Conservation (phyloP, 2,797 vertebrate species). For the Heterohyrax brucei region DNA sequence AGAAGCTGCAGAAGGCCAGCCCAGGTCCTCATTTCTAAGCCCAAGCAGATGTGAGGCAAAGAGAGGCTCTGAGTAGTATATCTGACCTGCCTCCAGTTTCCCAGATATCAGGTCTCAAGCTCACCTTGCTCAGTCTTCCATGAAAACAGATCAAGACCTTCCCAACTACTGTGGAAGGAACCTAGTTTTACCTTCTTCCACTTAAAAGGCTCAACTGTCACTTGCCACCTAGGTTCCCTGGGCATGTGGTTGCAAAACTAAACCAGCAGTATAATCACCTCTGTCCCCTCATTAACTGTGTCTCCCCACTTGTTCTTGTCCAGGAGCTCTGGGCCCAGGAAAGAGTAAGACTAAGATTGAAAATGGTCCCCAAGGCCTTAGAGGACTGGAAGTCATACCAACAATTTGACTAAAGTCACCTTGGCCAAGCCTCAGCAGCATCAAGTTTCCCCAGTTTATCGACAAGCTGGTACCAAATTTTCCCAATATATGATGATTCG, state of each 20-base stretch:
- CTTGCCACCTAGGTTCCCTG: background rate
- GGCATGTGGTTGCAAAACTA: background rate
- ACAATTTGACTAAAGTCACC: background rate
- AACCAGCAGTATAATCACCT: background rate
- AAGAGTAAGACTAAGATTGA: background rate
- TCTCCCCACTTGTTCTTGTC: background rate
- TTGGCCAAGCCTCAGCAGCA: background rate
- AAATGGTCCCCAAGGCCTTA: background rate
- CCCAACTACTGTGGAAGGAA: background rate
- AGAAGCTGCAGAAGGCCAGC: background rate
- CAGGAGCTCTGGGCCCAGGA: background rate
- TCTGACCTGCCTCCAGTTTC: accelerated
- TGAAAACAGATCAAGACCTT: background rate
- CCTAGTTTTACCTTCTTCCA: background rate
- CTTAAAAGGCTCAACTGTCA: background rate
- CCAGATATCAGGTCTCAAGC: background rate
- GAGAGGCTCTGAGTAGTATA: background rate
- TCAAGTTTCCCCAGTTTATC: background rate
- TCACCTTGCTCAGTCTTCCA: background rate
- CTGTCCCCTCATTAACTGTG: background rate
- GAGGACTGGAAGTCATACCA: background rate
- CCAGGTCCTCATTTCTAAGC: background rate
- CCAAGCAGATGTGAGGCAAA: background rate
- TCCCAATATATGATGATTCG: background rate
- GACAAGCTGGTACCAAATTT: background rate